Conservation (phyloP, 2,888 invertebrate species). For the Bursaphelenchus okinawaensis region DNA sequence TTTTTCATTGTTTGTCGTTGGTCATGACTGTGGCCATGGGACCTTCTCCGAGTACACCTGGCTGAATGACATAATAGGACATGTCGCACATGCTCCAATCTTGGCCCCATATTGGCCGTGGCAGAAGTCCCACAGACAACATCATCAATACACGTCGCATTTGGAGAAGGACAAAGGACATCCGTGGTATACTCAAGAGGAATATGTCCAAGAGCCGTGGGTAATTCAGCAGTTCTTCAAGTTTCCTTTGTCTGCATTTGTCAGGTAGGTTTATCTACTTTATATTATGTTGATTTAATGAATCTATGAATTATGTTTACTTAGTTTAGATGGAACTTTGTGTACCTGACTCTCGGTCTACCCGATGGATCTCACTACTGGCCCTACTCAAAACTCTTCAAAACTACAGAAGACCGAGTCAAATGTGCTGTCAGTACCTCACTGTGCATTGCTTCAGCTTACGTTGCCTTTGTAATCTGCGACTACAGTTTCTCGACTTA, state of each 20-base stretch:
- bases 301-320: no score
- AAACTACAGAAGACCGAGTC: constrained; percentile 43
- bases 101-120: constrained; percentile 30
- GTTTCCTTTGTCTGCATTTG: constrained; percentile 49
- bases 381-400: constrained; percentile 49
- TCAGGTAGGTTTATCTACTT: no score
- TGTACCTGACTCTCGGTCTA: constrained; percentile 53
- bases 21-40: constrained; percentile 35
- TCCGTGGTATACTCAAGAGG: constrained; percentile 35
- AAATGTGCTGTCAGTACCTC: constrained; percentile 46
- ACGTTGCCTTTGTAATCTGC: constrained; percentile 25
- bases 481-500: constrained; percentile 19
- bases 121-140: constrained; percentile 38
- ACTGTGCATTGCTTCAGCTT: constrained; percentile 39
- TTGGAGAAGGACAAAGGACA: constrained; percentile 41
- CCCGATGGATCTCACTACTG: constrained; percentile 56
- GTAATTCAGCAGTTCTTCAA: constrained; percentile 29
- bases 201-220: constrained; percentile 20
- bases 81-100: constrained; percentile 42
- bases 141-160: constrained; percentile 48
- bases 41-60: constrained; percentile 27
- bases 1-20: constrained; percentile 32
- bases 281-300: no score
- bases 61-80: constrained; percentile 36
- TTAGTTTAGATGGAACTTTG: constrained; percentile 55